Percentiles rank a stretch among this genome's conserved stretches.
phyloP scores from a whole-genome alignment of 2,888 invertebrate genomes.

The Melieria crassipennis region DNA sequence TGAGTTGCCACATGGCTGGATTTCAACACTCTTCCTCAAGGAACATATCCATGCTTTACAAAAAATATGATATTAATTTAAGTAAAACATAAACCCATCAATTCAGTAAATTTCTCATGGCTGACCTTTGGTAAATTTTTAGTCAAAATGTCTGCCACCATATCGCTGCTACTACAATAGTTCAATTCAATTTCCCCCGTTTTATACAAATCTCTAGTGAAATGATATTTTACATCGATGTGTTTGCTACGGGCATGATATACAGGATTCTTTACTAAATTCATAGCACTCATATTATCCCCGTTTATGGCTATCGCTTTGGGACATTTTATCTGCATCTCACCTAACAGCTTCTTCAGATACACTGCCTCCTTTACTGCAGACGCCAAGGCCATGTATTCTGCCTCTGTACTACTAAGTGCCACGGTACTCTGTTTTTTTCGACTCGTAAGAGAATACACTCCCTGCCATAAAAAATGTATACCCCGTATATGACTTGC shows the following conservation, averaged over 20 bases:
- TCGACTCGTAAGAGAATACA: constrained; percentile 38
- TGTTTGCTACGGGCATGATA: constrained; percentile 42
- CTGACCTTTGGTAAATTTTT: constrained; percentile 4
- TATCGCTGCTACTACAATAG: constrained; percentile 5
- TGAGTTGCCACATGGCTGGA: no score
- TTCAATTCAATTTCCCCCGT: constrained; percentile 5
- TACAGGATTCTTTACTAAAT: constrained; percentile 38
- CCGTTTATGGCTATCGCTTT: constrained; percentile 17
- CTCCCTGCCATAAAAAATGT: constrained; percentile 36
- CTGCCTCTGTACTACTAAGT: constrained; percentile 39
- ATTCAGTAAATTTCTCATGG: no score
- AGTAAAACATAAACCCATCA: no score
- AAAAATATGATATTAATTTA: no score
- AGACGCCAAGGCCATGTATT: constrained; percentile 37
- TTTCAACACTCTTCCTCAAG: no score
- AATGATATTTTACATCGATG: constrained; percentile 38
- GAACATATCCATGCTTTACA: no score
- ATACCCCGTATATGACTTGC: no score
- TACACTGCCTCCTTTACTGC: constrained; percentile 38
- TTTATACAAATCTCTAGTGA: constrained; percentile 5
- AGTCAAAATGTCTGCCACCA: constrained; percentile 8
- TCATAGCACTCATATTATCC: constrained; percentile 28
- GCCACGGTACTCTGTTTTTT: constrained; percentile 40
- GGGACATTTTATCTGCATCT: constrained; percentile 17
- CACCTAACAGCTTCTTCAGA: constrained; percentile 25